Base-by-base conservation (phyloP, 2,797 vertebrate genomes). In the Chrosomus eos region DNA sequence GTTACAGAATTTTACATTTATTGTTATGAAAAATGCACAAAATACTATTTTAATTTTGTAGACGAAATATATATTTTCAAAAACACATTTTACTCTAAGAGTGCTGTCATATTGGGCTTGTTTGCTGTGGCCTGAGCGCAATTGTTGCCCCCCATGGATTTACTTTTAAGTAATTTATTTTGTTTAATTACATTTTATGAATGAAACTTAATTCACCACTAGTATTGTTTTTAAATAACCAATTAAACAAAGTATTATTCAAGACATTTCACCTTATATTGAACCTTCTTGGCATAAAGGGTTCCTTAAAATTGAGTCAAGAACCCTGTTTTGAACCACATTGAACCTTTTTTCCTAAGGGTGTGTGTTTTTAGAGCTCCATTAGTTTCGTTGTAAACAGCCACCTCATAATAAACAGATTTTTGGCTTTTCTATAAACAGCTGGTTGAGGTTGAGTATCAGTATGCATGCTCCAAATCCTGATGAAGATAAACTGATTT, bases 351-450 rank as follows among this genome's bases (percentile, higher is more conserved):
- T 28, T 28, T 28, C 1, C 1, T 2, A 64, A 31, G 26, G 7
- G 14, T 31, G 26, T 58, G 48, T 33, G 26, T 28, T 81, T 40
- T 26, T 13, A 72, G 38, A 31, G 26, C 36, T 23, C 79, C 18
- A 40, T 71, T 81, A 71, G 51, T 9, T 28, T 48, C 28, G 38
- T 60, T 48, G 28, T 81, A 60, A 72, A 71, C 33, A 23, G 87
- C 88, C 91, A 93, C 90, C 90, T 90, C 91, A 92, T 90, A 93
- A 83, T 92, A 90, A 93, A 91, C 89, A 75, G 45, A 77, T 73
- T 80, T 26, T 62, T 40, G 33, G 71, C n/a, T 88, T 91, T 89
- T 89, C 74, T 89, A 91, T 92, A 93, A 93, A 93, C 91, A 93
- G 90, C 90, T 92, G 91, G 91, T 87, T 85, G 83, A 89, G 84